These are phyloP conservation scores for Globodera rostochiensis DNA, from an alignment of 1,140 invertebrate genomes.

Conservation along the genomic window DNA sequence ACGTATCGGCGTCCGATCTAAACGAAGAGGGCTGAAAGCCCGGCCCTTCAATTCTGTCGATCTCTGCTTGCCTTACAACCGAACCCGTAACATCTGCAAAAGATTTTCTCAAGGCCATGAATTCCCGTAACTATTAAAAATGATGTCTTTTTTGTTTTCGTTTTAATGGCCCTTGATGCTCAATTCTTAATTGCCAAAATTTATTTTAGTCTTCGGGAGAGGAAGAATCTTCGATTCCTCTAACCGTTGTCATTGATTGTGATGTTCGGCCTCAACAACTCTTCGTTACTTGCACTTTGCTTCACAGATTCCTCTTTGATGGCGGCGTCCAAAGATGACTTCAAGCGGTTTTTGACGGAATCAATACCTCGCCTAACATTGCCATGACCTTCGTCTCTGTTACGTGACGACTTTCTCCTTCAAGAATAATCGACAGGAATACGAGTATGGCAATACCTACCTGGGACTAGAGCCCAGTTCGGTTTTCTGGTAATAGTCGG, in stretches of 20 bases:
- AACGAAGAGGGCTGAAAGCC: conserved; percentile 29
- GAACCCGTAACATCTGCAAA: conserved; percentile 24
- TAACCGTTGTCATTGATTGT: conserved; percentile 1
- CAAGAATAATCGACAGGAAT: too few relatives aligned
- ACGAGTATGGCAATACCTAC: too few relatives aligned
- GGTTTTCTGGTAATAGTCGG: too few relatives aligned
- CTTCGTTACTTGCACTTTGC: not conserved
- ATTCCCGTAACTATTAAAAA: too few relatives aligned
- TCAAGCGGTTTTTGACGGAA: conserved; percentile 22
- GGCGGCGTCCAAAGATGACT: conserved; percentile 18
- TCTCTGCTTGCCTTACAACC: conserved; percentile 21
- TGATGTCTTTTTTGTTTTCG: too few relatives aligned
- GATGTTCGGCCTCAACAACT: not conserved
- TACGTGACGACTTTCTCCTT: not conserved
- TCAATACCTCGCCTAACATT: conserved; percentile 15
- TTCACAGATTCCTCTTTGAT: not conserved
- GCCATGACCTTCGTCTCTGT: not conserved
- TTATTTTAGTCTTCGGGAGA: too few relatives aligned
- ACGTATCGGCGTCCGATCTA: conserved; percentile 18
- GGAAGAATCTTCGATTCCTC: not conserved
- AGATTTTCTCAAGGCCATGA: too few relatives aligned
- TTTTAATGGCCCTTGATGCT: too few relatives aligned
- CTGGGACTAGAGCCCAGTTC: too few relatives aligned
- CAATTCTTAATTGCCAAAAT: too few relatives aligned
- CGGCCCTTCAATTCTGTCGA: conserved; percentile 36